Percentiles rank a stretch among this genome's conserved stretches.
phyloP scores from a whole-genome alignment of 2,113 vertebrate species.

The Austrofundulus limnaeus region DNA sequence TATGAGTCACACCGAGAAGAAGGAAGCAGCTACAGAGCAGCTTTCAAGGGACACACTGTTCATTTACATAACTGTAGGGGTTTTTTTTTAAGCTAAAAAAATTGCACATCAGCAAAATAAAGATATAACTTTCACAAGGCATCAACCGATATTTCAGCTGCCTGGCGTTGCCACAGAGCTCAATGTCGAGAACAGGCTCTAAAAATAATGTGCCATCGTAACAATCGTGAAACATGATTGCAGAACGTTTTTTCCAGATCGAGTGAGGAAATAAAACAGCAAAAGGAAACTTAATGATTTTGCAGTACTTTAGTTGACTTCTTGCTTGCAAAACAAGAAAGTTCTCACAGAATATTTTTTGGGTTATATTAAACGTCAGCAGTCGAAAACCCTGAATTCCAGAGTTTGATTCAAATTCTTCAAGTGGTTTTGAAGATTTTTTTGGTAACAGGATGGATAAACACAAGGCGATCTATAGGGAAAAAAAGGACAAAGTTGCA shows the following conservation, averaged over 20 bases:
- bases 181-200: constrained; percentile 55
- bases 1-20: constrained; percentile 62
- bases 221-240: constrained; percentile 4
- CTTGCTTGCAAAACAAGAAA: background rate
- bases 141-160: constrained; percentile 64
- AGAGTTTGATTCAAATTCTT: too few species aligned
- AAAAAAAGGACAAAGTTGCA: constrained; percentile 1
- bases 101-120: constrained; percentile 59
- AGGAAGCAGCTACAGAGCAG: constrained; percentile 54
- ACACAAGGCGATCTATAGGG: background rate
- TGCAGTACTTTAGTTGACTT: constrained; percentile 1
- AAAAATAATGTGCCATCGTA: constrained; percentile 46
- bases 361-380: background rate
- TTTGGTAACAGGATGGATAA: too few species aligned
- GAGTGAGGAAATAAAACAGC: constrained; percentile 25
- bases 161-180: constrained; percentile 55
- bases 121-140: constrained; percentile 70
- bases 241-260: constrained; percentile 19
- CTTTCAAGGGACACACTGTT: constrained; percentile 55
- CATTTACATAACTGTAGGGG: constrained; percentile 60
- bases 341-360: background rate
- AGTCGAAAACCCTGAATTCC: too few species aligned
- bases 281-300: background rate
- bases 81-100: constrained; percentile 28
- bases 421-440: too few species aligned